Percentiles rank a stretch among this genome's conserved stretches.
Evolutionary conservation across 2,888 invertebrate species (phyloP).

Genomic region (Melieria picta): DNA sequence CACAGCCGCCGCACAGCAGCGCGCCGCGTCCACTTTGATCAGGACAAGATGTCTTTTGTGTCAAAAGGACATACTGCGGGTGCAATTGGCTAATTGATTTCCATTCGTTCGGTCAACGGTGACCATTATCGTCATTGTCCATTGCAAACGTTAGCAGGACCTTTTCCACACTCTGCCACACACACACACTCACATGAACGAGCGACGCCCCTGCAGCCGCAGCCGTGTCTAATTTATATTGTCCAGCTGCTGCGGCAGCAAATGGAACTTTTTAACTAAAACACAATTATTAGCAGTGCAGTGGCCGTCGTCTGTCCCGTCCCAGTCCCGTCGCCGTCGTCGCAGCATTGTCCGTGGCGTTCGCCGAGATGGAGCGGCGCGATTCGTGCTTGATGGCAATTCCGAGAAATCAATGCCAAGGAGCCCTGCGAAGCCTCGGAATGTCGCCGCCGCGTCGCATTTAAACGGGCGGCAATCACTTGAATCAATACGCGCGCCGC

Average conservation of each 20-base stretch:
- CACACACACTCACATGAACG: not conserved
- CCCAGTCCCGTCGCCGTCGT: no score
- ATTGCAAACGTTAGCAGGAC: constrained; percentile 53
- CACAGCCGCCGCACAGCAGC: no score
- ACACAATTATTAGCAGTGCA: constrained; percentile 24
- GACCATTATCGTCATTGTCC: constrained; percentile 47
- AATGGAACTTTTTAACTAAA: constrained; percentile 26
- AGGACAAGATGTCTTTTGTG: constrained; percentile 7
- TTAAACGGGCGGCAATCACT: no score
- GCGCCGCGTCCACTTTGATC: constrained; percentile 21
- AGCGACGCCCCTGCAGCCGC: no score
- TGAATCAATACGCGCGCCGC: no score
- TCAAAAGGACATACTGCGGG: constrained; percentile 49
- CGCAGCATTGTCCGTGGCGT: no score
- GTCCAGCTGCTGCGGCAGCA: constrained; percentile 9
- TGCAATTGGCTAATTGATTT: constrained; percentile 65
- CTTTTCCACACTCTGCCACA: constrained; percentile 9
- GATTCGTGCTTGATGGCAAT: no score
- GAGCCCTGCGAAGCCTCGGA: no score
- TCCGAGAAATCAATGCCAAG: no score
- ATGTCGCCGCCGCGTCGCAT: no score
- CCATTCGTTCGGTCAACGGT: constrained; percentile 52
- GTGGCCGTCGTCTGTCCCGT: not conserved
- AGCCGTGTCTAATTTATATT: constrained; percentile 24
- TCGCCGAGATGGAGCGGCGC: no score